Evolutionary conservation across 2,113 vertebrate species (phyloP).

Genomic region (Xenotilapia caudafasciata): DNA sequence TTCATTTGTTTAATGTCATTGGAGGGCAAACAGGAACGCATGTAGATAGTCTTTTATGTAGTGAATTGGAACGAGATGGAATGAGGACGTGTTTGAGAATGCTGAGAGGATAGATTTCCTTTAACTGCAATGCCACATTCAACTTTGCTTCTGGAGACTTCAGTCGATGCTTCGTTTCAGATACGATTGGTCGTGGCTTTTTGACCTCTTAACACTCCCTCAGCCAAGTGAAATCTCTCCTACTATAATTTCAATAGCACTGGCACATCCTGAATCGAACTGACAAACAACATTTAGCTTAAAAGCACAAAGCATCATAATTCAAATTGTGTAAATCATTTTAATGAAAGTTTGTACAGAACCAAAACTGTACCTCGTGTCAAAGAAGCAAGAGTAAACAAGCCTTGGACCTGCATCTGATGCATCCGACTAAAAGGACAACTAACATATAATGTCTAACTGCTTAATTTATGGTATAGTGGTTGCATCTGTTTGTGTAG

Average conservation of each 20-base stretch:
- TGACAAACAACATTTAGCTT: background rate
- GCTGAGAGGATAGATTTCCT: background rate
- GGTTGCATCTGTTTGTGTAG: background rate
- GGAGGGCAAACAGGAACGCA: background rate
- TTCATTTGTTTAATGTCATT: background rate
- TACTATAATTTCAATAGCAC: background rate
- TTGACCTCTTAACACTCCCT: background rate
- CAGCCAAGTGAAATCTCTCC: background rate
- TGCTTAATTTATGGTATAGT: background rate
- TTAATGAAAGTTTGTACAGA: background rate
- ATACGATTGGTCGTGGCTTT: background rate
- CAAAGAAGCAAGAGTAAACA: background rate
- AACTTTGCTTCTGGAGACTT: background rate
- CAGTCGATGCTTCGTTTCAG: background rate
- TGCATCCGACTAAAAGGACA: background rate
- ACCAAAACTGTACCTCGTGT: background rate
- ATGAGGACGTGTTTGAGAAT: background rate
- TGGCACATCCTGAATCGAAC: background rate
- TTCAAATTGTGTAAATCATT: background rate
- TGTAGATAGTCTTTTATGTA: background rate
- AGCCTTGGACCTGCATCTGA: background rate
- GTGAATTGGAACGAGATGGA: background rate
- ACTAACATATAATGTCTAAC: background rate
- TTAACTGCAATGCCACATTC: background rate
- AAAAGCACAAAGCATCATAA: background rate